Conservation (phyloP, 2,888 invertebrate species). For the Dendrolimus houi region DNA sequence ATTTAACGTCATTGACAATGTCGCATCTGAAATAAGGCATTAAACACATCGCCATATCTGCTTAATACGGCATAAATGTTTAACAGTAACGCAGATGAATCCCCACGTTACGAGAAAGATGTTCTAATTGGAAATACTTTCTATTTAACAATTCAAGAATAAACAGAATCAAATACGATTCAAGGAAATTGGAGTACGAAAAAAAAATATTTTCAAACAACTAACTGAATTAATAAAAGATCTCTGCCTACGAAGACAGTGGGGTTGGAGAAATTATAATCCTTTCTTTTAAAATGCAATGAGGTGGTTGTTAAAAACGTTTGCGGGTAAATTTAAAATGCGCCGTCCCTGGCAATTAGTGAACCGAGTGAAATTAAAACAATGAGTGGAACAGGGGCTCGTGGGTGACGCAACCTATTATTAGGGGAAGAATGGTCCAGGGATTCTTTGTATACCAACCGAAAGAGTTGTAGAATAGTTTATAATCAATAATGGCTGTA, state of each 20-base stretch:
- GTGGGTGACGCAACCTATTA: constrained; percentile 33
- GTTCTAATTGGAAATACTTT: constrained; percentile 7
- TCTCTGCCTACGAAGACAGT: constrained; percentile 38
- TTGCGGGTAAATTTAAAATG: constrained; percentile 69
- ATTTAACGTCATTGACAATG: no score
- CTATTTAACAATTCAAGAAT: constrained; percentile 11
- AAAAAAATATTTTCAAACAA: constrained; percentile 37
- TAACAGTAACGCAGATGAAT: no score
- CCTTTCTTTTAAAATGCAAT: constrained; percentile 76
- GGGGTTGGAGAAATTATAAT: constrained; percentile 67
- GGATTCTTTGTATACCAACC: constrained; percentile 12
- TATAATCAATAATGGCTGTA: no score
- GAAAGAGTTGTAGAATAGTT: not conserved
- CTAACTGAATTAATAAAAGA: constrained; percentile 65
- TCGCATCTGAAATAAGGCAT: no score
- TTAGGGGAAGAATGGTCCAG: constrained; percentile 32
- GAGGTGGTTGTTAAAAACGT: constrained; percentile 72
- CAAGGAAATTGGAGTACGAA: constrained; percentile 11
- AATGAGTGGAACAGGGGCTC: constrained; percentile 47
- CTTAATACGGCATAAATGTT: no score
- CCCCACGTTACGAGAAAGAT: not conserved
- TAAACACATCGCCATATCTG: no score
- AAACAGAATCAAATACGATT: constrained; percentile 20
- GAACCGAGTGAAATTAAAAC: constrained; percentile 69
- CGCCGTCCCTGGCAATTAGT: constrained; percentile 67